Base-by-base conservation (phyloP, 2,888 invertebrate genomes). In the Bombylius major region DNA sequence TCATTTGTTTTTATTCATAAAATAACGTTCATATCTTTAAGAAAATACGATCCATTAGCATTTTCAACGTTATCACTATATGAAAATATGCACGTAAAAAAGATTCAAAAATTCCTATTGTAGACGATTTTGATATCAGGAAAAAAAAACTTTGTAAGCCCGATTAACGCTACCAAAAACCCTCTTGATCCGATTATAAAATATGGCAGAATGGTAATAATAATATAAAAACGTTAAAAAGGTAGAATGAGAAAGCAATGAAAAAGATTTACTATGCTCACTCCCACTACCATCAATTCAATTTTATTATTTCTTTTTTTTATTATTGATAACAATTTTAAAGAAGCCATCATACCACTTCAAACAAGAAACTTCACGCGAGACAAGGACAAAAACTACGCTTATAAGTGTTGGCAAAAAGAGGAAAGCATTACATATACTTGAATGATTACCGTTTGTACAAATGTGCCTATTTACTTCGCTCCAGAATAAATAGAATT, bases 161-260 rank as follows among this genome's bases (percentile, higher is more conserved):
- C 55, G 57, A 57, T 59, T 57, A 59, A 57, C 57, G 55, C 51
- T 51, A 50, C 49, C 50, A 36, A 51, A 56, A 57, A 59, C 56
- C 57, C 55, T 33, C 52, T 53, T 59, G 59, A 59, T 59, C 57
- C 57, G 59, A 57, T 59, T 57, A 57, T 59, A 59, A 56, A 59
- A 55, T 47, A 55, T 50, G 55, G 54, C 55, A 46, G 54, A 46
- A 50, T 23, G 13, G 48, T 7, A 9, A 33, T 23, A 23, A 23
- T 23, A 23, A 23, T 9, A 42, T 42, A 11, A 42, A 42, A 11
- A 42, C 39, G 11, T 42, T 4, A 11, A 42, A 42, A 8, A 36
- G 9, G 11, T 42, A 42, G 11, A 42, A 42, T 42, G 5, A 31
- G 33, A 14, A 42, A 42, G 11, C 39, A 42, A 39, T 9, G 11